These are phyloP conservation scores for Phoxinus phoxinus DNA, from an alignment of 2,113 vertebrate species.

Conservation along the genomic window DNA sequence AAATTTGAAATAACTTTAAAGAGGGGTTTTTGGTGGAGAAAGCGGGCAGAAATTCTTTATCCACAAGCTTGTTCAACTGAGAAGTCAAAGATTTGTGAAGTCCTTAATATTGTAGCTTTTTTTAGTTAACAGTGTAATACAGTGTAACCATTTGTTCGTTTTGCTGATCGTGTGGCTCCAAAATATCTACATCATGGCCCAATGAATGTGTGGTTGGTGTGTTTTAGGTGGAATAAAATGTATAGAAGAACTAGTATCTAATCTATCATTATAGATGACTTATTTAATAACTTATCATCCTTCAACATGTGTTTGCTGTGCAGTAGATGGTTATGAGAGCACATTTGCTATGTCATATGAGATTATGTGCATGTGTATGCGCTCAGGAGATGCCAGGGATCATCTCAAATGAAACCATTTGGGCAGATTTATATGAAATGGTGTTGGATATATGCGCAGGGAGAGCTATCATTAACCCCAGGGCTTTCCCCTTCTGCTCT, in stretches of 20 bases:
- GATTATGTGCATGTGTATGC: constrained; percentile 43
- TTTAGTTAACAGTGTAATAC: constrained; percentile 66
- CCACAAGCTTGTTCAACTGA: constrained; percentile 95
- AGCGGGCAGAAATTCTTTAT: constrained; percentile 89
- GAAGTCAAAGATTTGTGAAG: constrained; percentile 87
- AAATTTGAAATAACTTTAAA: constrained; percentile 99
- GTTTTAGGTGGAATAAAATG: not conserved
- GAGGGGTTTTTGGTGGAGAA: constrained; percentile 82
- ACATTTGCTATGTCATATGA: constrained; percentile 23
- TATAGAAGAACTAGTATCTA: not conserved
- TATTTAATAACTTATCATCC: not conserved
- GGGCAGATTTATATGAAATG: constrained; percentile 75
- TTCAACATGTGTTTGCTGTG: not conserved
- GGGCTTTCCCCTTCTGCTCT: constrained; percentile 74
- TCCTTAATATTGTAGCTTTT: constrained; percentile 76
- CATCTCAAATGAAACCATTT: constrained; percentile 78
- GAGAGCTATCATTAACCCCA: constrained; percentile 76
- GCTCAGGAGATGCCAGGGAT: constrained; percentile 71
- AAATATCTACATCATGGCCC: constrained; percentile 63
- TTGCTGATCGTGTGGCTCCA: constrained; percentile 79
- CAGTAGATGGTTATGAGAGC: not conserved
- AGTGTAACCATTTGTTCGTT: constrained; percentile 87
- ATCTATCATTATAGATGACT: not conserved
- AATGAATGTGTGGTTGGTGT: not conserved
- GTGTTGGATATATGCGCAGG: constrained; percentile 63